Evolutionary conservation across 2,888 invertebrate species (phyloP).

Genomic region (Aspidiotus destructor): DNA sequence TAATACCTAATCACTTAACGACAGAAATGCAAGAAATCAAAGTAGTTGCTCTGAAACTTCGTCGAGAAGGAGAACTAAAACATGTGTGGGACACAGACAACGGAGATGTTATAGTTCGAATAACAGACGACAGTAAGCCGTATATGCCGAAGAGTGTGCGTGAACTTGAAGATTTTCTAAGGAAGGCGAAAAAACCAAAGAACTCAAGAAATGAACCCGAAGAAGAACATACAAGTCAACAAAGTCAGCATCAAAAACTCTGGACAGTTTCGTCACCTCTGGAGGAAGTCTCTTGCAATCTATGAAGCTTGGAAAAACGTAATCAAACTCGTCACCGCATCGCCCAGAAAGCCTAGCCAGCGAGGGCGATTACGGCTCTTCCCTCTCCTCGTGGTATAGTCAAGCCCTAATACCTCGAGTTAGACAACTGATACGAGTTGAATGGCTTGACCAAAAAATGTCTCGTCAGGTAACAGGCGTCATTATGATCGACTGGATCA

Average conservation of each 20-base stretch:
- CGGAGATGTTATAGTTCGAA: not conserved
- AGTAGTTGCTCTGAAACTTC: too few relatives aligned
- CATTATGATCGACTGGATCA: too few relatives aligned
- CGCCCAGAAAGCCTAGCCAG: not conserved
- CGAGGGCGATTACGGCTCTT: not conserved
- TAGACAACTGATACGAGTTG: too few relatives aligned
- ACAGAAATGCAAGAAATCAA: too few relatives aligned
- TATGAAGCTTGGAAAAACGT: not conserved
- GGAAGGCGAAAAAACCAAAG: not conserved
- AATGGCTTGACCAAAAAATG: too few relatives aligned
- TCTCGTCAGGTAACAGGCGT: too few relatives aligned
- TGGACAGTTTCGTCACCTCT: not conserved
- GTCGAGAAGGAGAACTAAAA: not conserved
- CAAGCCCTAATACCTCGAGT: too few relatives aligned
- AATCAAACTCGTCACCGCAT: constrained; percentile 1
- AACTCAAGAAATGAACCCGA: not conserved
- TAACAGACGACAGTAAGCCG: not conserved
- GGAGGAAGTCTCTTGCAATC: not conserved
- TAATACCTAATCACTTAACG: too few relatives aligned
- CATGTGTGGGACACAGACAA: constrained; percentile 2
- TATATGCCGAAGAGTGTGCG: too few relatives aligned
- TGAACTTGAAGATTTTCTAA: too few relatives aligned
- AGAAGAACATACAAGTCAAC: not conserved
- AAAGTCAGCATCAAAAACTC: not conserved
- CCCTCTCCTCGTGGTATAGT: not conserved